Evolutionary conservation across 2,113 vertebrate genomes (phyloP), one percentile per base, ranked within the genome.

Genomic region (Hemiscyllium ocellatum): DNA sequence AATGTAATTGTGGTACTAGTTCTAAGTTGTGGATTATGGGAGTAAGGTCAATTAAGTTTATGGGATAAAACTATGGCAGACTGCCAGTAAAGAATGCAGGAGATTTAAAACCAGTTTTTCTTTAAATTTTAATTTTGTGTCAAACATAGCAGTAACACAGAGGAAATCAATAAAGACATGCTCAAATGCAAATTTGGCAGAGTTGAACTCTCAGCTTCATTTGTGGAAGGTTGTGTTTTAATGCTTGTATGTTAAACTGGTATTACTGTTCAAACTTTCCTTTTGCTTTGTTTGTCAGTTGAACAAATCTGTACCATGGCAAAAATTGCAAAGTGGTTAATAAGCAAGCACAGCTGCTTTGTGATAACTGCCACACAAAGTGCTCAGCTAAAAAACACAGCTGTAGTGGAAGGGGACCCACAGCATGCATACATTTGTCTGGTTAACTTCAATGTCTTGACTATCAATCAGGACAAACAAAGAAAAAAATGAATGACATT

Each of bases 401-500:
- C 97, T 97, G 97, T 97, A 96, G 96, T 96, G 96, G 97, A 98
- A 97, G 97, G 96, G 96, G 56, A 97, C 96, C 95, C 96, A 96
- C 69, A 97, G 96, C 96, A 96, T 96, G 96, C 96, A 97, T 97
- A 96, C 97, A 97, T 97, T 97, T 97, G 96, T 97, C 97, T 97
- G 96, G 96, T 96, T 97, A 96, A 96, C 97, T 97, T 97, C 97
- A 97, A 96, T 97, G 97, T 97, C 97, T 97, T 97, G 96, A 94
- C 97, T 93, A 97, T 97, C 96, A 96, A 96, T 97, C 97, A 97
- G 97, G 96, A 95, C 97, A 95, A 96, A 95, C 96, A 95, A 95
- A 96, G 96, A 96, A 97, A 97, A 93, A 97, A 97, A 96, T 97
- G 97, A 97, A 96, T 97, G 97, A 97, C 97, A 98, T 97, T 97